Base-by-base conservation (phyloP, 2,113 vertebrate genomes). In the Lepisosteus osseus region DNA sequence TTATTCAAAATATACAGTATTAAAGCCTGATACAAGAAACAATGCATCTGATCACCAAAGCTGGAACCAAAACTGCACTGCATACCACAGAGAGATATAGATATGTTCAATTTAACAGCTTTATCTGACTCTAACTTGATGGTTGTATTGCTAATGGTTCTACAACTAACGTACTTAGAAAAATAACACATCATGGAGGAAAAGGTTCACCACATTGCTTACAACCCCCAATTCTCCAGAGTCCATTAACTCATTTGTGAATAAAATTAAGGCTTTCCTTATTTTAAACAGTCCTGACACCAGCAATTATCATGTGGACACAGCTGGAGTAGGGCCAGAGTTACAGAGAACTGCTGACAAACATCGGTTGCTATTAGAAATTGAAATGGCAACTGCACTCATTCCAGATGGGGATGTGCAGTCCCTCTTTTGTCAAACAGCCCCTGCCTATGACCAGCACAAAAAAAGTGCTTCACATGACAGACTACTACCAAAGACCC, bases 241-340 rank as follows among this genome's bases (percentile, higher is more conserved):
- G 40, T 75, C 72, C 69, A 76, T 74, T 70, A 54, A 54, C 71
- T 74, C 79, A 70, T 70, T 76, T 73, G 71, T 29, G 56, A 71
- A 79, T 74, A 77, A 84, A 80, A 79, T 76, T 55, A 67, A 65
- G 67, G 65, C 74, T 78, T 75, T 71, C 61, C 56, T 72, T 75
- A 75, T 74, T 80, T 73, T 72, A 64, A 84, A 73, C 71, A 69
- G 62, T n/a, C 42, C 72, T 68, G 67, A 77, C 68, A 76, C 74
- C 61, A 72, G 62, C 44, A 65, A 54, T 56, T 76, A 62, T 69
- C 47, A 61, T 74, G 71, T 76, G 72, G 73, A 73, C 76, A 61
- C 51, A 13, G 7, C 59, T 2, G 1, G 72, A 76, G 77, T 68
- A 74, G 43, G 68, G 67, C 54, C 42, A 45, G 42, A 44, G 14